Evolutionary conservation across 1,140 invertebrate genomes (phyloP).

Genomic region (Danaus plexippus): DNA sequence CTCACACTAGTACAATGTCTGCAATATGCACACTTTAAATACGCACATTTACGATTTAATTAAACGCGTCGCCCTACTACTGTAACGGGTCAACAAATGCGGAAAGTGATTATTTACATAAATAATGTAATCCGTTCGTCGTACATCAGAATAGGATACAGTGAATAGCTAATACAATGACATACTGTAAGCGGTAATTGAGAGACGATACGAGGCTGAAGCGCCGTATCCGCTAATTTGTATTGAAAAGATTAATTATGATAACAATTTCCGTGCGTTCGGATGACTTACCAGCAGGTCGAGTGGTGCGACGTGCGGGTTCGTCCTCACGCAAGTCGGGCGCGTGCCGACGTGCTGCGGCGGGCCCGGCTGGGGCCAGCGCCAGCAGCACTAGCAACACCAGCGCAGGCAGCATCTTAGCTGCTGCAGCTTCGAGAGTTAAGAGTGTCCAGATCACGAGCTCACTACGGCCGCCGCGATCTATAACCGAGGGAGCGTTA

Average conservation of each 20-base stretch:
- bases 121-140: slow-evolving; percentile 33
- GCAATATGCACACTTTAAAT: slow-evolving; percentile 7
- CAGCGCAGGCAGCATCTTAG: slow-evolving; percentile 48
- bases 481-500: slow-evolving; percentile 29
- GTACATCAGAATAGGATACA: slow-evolving; percentile 7
- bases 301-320: slow-evolving; percentile 56
- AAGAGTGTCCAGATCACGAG: slow-evolving; percentile 49
- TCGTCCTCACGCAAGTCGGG: slow-evolving; percentile 61
- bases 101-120: slow-evolving; percentile 53
- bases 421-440: slow-evolving; percentile 41
- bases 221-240: slow-evolving; percentile 10
- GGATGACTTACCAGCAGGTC: slow-evolving; percentile 54
- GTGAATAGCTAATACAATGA: slow-evolving; percentile 8
- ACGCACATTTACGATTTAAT: slow-evolving; percentile 30
- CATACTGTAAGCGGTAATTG: slow-evolving; percentile 1
- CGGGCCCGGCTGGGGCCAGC: slow-evolving; percentile 40
- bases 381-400: slow-evolving; percentile 45
- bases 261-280: slow-evolving; percentile 8
- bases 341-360: slow-evolving; percentile 50
- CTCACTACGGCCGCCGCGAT: slow-evolving; percentile 61
- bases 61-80: slow-evolving; percentile 29
- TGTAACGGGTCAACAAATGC: slow-evolving; percentile 27
- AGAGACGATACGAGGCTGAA: slow-evolving; percentile 6
- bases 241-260: slow-evolving; percentile 18
- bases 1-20: too few relatives aligned